Evolutionary conservation across 1,140 invertebrate species (phyloP), one percentile per base, ranked within the genome.

Genomic region (Drosophila fuyamai): DNA sequence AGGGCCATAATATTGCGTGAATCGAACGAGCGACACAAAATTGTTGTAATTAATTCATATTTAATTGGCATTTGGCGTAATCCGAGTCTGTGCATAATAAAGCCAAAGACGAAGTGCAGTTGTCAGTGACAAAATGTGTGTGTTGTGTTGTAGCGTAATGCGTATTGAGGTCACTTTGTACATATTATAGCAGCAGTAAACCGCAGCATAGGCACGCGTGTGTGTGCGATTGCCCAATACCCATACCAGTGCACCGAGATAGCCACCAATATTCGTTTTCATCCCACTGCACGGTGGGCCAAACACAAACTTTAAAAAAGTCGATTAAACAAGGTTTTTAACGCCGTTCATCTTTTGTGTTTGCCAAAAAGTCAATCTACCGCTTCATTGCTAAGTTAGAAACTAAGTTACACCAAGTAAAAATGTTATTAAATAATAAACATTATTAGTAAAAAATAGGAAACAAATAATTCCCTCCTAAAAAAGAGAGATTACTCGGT

Each of bases 41-140:
- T 83, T 82, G 65, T 73, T 81, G 79, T 85, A 86, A 85, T 85
- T 85, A 86, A 85, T 86, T 85, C 68, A 54, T 59, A 83, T 84
- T 89, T 86, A 83, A 86, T 80, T 83, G 80, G 59, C 71, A 51
- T 77, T 79, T 76, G 65, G 53, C 44, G 55, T 68, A 65, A 68
- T 68, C 60, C 48, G 36, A 73, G 67, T 47, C 56, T 61, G 77
- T 84, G 72, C 71, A 75, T 82, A 79, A 70, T 75, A 80, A 56
- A 81, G 58, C 62, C 67, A 57, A 86, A 75, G 54, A 46, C 62
- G 27, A 70, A 76, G 60, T 71, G 66, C 67, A 67, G 53, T 48
- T 54, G 56, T 35, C 53, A 43, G 57, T 35, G 40, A 63, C 23
- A 23, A 41, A 27, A 54, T 60, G 53, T 48, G 47, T 66, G 48